Base-by-base conservation (phyloP, 2,797 vertebrate species). In the Choloepus didactylus region DNA sequence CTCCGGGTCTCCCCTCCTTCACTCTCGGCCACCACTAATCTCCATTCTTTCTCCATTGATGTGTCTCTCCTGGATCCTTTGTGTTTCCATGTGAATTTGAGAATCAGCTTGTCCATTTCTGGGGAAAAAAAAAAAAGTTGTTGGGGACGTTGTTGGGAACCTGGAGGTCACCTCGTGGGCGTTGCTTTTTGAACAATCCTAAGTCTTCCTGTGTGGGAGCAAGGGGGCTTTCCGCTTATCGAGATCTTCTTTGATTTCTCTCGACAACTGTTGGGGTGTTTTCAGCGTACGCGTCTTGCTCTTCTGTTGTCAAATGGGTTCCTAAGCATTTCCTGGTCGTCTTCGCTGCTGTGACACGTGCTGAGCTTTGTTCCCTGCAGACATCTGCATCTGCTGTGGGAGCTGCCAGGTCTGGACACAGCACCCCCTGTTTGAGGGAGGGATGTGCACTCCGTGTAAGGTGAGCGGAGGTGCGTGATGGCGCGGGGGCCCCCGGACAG, bases 311-410 rank as follows among this genome's bases (percentile, higher is more conserved):
- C n/a, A 5, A 25, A 6, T 27, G 0, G 3, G 0, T 19, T 3
- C 23, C 25, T n/a, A 0, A 5, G 56, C 6, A 11, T 27, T 27
- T 44, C 0, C 2, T 41, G 19, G 29, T 29, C 10, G 38, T 10
- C 9, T 44, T 10, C 0, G 5, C 9, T 0, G 14, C 9, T 2
- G 0, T n/a, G 49, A 75, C 18, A 0, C 21, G 0, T 0, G 0
- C 1, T 10, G 56, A 16, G 0, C 29, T 59, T 14, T 62, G 1
- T 73, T 80, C 96, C 64, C 95, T 67, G 49, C 8, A 97, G 94
- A 98, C 70, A 54, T 96, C 44, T 97, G 94, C 51, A 92, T 97
- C 72, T 93, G 95, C 25, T 95, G 97, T 10, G 96, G 96, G 2
- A 95, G 87, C 12, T 44, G 97, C 75, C 92, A 85, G 85, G 87